Conservation (phyloP, 2,888 invertebrate species). For the Rotaria socialis region DNA sequence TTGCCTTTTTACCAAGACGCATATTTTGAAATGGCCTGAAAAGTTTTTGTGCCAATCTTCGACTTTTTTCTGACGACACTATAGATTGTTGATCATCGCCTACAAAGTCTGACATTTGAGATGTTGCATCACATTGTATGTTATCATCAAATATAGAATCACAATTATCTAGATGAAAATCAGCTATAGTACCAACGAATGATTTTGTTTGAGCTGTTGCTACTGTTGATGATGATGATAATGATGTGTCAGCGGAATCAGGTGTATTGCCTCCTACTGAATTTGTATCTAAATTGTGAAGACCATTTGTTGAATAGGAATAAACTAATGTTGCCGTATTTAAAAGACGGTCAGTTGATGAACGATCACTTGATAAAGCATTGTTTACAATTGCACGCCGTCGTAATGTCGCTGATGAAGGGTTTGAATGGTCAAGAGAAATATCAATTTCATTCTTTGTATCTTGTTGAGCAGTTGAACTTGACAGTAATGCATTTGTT, state of each 20-base stretch:
- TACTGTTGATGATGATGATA: not conserved
- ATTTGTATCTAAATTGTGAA: not conserved
- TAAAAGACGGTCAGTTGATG: not conserved
- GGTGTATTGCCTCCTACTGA: not conserved
- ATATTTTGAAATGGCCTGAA: slow-evolving; percentile 10
- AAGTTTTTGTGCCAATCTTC: not conserved
- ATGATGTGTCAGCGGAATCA: not conserved
- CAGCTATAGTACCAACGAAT: not conserved
- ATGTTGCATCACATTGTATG: not conserved
- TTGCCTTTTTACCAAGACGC: not conserved
- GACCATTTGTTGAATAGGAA: not conserved
- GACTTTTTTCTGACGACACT: not conserved
- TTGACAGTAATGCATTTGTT: not conserved
- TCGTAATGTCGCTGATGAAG: not conserved
- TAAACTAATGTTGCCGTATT: not conserved
- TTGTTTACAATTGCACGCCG: not conserved
- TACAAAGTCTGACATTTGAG: not conserved
- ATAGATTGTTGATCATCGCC: not conserved
- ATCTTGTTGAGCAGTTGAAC: not conserved
- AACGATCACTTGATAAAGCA: not conserved
- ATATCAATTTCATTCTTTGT: not conserved
- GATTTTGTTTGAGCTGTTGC: no score
- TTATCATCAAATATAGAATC: not conserved
- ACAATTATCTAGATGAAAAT: not conserved
- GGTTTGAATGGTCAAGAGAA: not conserved